Conservation (phyloP, 2,888 invertebrate species). For the Cantharis lateralis region DNA sequence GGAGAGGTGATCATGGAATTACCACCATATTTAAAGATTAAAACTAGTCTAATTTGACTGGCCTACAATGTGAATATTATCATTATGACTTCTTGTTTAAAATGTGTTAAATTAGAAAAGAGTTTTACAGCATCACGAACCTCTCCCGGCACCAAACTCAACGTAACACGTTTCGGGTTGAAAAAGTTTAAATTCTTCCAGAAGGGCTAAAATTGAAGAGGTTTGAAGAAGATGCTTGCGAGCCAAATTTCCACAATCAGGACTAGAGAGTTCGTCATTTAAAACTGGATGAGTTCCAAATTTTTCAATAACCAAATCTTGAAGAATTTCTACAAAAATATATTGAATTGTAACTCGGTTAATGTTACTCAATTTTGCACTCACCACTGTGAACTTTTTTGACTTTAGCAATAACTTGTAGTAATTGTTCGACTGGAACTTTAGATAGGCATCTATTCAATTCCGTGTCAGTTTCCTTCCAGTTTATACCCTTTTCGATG, state of each 20-base stretch:
- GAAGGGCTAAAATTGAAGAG: constrained; percentile 73
- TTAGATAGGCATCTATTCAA: constrained; percentile 52
- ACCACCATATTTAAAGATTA: no score
- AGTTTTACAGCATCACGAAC: constrained; percentile 49
- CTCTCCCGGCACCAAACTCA: constrained; percentile 92
- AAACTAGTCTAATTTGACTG: no score
- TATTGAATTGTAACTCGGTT: not conserved
- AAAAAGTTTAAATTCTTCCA: constrained; percentile 66
- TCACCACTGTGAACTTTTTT: constrained; percentile 52
- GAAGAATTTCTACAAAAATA: constrained; percentile 11
- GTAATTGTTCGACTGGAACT: constrained; percentile 51
- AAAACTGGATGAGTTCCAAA: constrained; percentile 56
- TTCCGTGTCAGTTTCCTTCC: constrained; percentile 41
- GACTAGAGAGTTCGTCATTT: constrained; percentile 57
- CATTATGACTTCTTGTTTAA: no score
- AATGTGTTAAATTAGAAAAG: not conserved
- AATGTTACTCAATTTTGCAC: not conserved
- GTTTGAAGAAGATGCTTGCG: constrained; percentile 79
- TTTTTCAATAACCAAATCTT: constrained; percentile 53
- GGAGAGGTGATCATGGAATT: no score
- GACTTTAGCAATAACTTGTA: constrained; percentile 55
- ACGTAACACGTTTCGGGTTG: constrained; percentile 71
- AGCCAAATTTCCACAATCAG: constrained; percentile 65
- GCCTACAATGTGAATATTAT: no score
- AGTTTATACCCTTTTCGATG: constrained; percentile 60